Conservation (phyloP, 2,797 vertebrate genomes). For the Helarctos malayanus region DNA sequence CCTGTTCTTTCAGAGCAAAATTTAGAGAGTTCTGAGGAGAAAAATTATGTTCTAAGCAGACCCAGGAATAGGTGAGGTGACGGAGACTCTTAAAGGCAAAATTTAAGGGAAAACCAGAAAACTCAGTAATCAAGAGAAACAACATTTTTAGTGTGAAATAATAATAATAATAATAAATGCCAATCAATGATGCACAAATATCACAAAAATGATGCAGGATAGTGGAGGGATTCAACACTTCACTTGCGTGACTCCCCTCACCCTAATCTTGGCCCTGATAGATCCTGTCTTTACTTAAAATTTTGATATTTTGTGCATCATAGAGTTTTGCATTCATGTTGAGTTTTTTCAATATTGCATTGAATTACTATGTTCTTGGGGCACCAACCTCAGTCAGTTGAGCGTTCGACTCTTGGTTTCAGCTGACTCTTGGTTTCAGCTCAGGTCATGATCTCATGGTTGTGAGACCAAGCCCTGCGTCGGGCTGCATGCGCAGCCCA, state of each 20-base stretch:
- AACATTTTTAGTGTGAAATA: neutral
- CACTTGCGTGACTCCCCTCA: neutral
- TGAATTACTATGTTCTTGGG: neutral
- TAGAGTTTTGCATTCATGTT: neutral
- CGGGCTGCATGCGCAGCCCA: neutral
- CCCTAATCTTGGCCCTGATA: neutral
- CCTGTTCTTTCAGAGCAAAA: neutral
- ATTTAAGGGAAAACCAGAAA: neutral
- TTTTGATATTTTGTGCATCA: neutral
- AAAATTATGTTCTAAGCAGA: neutral
- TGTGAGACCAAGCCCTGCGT: neutral
- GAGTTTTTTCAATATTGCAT: neutral
- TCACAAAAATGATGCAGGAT: neutral
- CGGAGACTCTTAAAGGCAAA: neutral
- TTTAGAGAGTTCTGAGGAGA: neutral
- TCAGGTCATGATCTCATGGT: neutral
- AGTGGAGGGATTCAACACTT: neutral
- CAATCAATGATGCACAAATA: neutral
- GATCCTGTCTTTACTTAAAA: neutral
- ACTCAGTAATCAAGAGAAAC: neutral
- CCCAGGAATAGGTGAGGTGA: neutral
- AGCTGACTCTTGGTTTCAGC: neutral
- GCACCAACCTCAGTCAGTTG: neutral
- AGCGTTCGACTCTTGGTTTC: neutral
- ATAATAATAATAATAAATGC: neutral